Conservation (phyloP, 2,888 invertebrate genomes). For the Tineola bisselliella region DNA sequence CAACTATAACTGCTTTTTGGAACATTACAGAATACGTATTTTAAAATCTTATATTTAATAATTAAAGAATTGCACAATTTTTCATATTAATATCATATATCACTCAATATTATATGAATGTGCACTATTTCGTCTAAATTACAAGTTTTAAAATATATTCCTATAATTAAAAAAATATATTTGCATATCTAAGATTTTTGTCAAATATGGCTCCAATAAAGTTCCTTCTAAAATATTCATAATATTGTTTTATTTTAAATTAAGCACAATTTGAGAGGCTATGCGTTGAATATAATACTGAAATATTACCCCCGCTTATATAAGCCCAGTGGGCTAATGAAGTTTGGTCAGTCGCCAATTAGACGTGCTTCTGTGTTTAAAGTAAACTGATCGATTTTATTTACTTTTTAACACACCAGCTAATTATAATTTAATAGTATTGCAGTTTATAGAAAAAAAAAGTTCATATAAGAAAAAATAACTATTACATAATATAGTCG, state of each 20-base stretch:
- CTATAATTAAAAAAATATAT: conserved; percentile 22
- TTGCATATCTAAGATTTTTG: conserved; percentile 30
- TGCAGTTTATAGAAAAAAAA: no score
- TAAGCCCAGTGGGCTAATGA: no score
- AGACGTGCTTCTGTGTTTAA: no score
- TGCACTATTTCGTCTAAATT: conserved; percentile 48
- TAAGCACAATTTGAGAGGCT: no score
- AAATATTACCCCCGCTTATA: no score
- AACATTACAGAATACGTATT: neutral
- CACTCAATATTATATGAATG: conserved; percentile 26
- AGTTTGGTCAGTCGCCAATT: no score
- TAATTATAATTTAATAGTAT: no score
- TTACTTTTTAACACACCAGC: no score
- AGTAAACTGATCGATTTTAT: no score
- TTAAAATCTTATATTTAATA: neutral
- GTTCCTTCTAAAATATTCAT: conserved; percentile 44
- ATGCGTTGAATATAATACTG: no score
- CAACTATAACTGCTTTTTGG: neutral
- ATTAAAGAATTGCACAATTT: neutral
- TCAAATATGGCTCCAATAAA: conserved; percentile 62
- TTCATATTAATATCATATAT: neutral
- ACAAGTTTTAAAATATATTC: conserved; percentile 30
- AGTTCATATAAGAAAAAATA: no score
- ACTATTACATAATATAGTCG: no score
- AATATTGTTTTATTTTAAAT: conserved; percentile 18